These are phyloP conservation scores for Drosophila tristis DNA, from an alignment of 1,140 invertebrate species.

Conservation along the genomic window DNA sequence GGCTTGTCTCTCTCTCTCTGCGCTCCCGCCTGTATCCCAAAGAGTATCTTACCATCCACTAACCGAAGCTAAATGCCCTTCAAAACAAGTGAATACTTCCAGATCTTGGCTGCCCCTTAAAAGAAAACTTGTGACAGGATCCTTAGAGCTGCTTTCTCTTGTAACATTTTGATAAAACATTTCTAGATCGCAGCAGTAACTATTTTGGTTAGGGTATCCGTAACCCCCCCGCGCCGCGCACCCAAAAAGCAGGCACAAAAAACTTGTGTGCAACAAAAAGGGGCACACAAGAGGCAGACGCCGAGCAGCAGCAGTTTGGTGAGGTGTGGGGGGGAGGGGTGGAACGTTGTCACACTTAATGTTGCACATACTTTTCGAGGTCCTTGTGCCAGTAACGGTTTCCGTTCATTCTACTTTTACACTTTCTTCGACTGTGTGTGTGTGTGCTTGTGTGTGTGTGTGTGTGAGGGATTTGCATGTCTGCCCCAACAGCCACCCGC, in stretches of 20 bases:
- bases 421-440: slow-evolving; percentile 43
- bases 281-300: slow-evolving; percentile 62
- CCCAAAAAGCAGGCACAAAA: slow-evolving; percentile 41
- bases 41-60: no score
- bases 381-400: slow-evolving; percentile 79
- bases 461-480: slow-evolving; percentile 6
- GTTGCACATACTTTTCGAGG: slow-evolving; percentile 76
- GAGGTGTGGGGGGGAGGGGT: background rate
- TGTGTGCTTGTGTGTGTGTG: slow-evolving; percentile 9
- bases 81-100: no score
- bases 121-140: no score
- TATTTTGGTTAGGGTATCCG: no score
- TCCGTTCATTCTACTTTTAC: slow-evolving; percentile 74
- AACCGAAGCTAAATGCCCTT: no score
- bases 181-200: no score
- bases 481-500: background rate
- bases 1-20: no score
- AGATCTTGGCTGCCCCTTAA: no score
- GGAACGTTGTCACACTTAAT: slow-evolving; percentile 67
- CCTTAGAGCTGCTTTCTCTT: no score
- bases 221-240: slow-evolving; percentile 3
- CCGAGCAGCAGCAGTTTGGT: background rate
- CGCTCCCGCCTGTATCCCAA: no score
- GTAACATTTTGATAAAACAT: no score
- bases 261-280: slow-evolving; percentile 61